Evolutionary conservation across 2,888 invertebrate genomes (phyloP).

Genomic region (Drosophila multiciliata): DNA sequence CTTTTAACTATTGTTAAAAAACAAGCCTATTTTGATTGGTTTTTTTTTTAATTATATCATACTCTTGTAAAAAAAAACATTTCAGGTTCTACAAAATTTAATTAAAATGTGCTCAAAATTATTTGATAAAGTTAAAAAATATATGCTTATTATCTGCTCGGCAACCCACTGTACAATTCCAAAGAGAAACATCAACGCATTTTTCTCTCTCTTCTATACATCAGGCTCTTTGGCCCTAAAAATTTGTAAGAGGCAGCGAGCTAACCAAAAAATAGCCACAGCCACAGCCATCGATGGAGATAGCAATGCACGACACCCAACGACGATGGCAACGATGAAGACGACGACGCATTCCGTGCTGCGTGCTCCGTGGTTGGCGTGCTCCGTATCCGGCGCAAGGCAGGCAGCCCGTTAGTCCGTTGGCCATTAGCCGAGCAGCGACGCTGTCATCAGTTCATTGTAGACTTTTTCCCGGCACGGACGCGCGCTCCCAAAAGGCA

Average conservation of each 20-base stretch:
- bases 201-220: not conserved
- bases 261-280: slow-evolving; percentile 50
- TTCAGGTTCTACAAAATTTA: not conserved
- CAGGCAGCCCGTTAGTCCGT: slow-evolving; percentile 30
- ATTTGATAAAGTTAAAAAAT: not conserved
- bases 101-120: not conserved
- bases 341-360: slow-evolving; percentile 57
- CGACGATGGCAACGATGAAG: slow-evolving; percentile 9
- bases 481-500: slow-evolving; percentile 62
- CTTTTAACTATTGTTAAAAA: not conserved
- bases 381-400: slow-evolving; percentile 55
- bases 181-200: slow-evolving; percentile 23
- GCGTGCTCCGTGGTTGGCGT: slow-evolving; percentile 20
- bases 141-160: not conserved
- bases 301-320: slow-evolving; percentile 39
- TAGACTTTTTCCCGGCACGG: slow-evolving; percentile 81
- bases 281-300: slow-evolving; percentile 38
- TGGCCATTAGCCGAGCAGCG: slow-evolving; percentile 16
- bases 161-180: slow-evolving; percentile 27
- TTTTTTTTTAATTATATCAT: not conserved
- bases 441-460: slow-evolving; percentile 71
- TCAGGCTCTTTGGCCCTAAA: slow-evolving; percentile 22
- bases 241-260: slow-evolving; percentile 39
- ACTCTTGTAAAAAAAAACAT: not conserved
- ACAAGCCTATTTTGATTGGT: accelerated